Evolutionary conservation across 2,113 vertebrate species (phyloP).

Genomic region (Nannobrachium achirus): DNA sequence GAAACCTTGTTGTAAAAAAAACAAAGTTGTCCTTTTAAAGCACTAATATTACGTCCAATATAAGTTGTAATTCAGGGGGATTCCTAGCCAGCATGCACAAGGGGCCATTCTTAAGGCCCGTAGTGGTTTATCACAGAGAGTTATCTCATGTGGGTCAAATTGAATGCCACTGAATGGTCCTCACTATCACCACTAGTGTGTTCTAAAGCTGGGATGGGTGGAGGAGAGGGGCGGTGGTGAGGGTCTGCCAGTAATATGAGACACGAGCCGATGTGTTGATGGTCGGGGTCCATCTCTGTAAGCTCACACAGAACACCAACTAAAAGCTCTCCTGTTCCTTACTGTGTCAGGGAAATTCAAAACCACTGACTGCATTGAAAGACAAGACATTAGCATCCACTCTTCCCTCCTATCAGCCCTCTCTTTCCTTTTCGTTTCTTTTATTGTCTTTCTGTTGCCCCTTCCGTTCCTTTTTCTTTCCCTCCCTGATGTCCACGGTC

Average conservation of each 20-base stretch:
- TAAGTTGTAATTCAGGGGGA: too few species aligned
- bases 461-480: neutral
- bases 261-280: neutral
- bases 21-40: too few species aligned
- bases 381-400: conserved; percentile 9
- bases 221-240: neutral
- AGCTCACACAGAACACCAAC: conserved; percentile 11
- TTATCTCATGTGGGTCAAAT: neutral
- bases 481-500: neutral
- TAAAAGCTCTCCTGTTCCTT: conserved; percentile 24
- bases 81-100: too few species aligned
- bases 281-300: conserved; percentile 21
- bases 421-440: neutral
- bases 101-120: too few species aligned
- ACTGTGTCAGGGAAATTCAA: conserved; percentile 58
- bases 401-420: neutral
- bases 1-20: too few species aligned
- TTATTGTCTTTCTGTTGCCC: neutral
- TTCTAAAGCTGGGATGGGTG: neutral
- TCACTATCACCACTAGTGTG: neutral
- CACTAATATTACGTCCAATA: too few species aligned
- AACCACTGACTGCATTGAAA: conserved; percentile 15
- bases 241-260: conserved; percentile 42
- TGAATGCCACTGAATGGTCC: neutral
- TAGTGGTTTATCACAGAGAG: too few species aligned